phyloP scores from a whole-genome alignment of 2,888 invertebrate species.

The Syrphus vitripennis region DNA sequence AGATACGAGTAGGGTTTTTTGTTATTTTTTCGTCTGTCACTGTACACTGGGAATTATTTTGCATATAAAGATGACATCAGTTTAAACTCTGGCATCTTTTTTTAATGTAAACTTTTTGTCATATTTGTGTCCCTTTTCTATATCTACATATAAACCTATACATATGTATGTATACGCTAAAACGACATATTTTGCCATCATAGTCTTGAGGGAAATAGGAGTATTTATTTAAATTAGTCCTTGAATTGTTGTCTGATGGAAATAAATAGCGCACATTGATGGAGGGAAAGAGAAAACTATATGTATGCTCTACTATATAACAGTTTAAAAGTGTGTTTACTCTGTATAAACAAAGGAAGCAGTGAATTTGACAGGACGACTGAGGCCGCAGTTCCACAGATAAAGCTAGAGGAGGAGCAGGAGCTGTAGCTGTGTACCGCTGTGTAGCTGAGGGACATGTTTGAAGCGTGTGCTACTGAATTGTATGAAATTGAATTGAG shows the following conservation, averaged over 20 bases:
- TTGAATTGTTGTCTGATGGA: constrained; percentile 57
- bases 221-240: constrained; percentile 69
- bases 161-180: neutral
- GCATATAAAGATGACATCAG: constrained; percentile 59
- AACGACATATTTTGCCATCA: constrained; percentile 48
- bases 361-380: constrained; percentile 24
- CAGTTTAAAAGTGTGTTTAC: constrained; percentile 35
- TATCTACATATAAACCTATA: too few relatives aligned
- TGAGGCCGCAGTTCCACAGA: neutral
- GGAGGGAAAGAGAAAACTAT: neutral
- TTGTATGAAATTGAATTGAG: constrained; percentile 42
- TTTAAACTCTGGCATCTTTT: constrained; percentile 53
- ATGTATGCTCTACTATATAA: neutral
- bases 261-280: constrained; percentile 55
- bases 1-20: neutral
- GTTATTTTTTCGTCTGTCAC: neutral
- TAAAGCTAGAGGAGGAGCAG: neutral
- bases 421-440: neutral
- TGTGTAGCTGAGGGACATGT: constrained; percentile 20
- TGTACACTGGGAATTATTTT: constrained; percentile 37
- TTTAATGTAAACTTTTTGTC: constrained; percentile 60
- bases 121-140: constrained; percentile 49
- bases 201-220: constrained; percentile 43
- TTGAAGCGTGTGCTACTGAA: constrained; percentile 33
- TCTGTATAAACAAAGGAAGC: neutral